Conservation (phyloP, 53 echinoderm and acorn worm genomes). For the Astropecten irregularis region DNA sequence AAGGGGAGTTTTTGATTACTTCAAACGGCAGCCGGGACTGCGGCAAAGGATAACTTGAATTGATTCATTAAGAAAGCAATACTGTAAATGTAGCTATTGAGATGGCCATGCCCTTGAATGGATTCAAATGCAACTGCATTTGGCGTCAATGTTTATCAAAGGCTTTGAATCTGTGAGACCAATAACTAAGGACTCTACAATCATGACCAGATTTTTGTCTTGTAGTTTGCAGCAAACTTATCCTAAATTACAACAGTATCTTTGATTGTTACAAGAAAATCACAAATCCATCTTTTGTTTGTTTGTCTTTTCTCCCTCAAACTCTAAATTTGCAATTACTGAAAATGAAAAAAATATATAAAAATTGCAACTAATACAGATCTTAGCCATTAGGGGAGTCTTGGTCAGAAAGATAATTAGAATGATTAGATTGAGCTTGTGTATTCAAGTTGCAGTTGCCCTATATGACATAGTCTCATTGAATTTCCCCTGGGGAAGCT, state of each 20-base stretch:
- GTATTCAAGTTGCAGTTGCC: background rate
- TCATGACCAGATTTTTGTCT: background rate
- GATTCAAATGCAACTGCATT: background rate
- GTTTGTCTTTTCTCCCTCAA: background rate
- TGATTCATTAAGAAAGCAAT: constrained; percentile 32
- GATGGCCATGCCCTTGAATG: constrained; percentile 24
- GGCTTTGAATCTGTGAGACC: too few species aligned
- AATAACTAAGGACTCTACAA: background rate
- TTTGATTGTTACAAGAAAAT: background rate
- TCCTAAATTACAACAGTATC: background rate
- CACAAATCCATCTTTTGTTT: background rate
- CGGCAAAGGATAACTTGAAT: constrained; percentile 10
- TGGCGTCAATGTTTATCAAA: constrained; percentile 38
- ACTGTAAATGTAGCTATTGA: constrained; percentile 27
- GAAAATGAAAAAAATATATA: background rate
- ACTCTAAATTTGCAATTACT: constrained; percentile 12
- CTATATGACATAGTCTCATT: background rate
- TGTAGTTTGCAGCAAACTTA: background rate
- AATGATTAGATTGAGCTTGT: constrained; percentile 2
- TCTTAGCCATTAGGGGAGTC: background rate
- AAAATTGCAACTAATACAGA: background rate
- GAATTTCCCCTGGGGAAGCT: background rate
- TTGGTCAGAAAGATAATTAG: constrained; percentile 9
- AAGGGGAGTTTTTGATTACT: constrained; percentile 9
- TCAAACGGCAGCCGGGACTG: constrained; percentile 22